A percentile compares a stretch with the other conserved stretches of the same genome.
Evolutionary conservation across 2,113 vertebrate species (phyloP).

Genomic region (Caracal caracal): DNA sequence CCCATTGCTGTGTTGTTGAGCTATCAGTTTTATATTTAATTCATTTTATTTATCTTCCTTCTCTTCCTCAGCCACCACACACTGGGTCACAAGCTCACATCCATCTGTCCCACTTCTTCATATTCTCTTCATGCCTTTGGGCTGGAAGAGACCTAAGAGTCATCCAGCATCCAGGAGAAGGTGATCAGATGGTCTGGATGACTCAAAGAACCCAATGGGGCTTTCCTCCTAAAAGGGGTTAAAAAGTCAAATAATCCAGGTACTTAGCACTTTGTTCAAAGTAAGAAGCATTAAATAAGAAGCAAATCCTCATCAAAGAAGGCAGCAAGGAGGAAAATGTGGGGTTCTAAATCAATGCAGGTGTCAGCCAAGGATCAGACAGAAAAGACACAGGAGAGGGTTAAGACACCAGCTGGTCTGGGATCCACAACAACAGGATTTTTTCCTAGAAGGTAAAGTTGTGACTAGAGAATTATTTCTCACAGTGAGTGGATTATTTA

Average conservation of each 20-base stretch:
- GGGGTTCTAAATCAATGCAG: neutral
- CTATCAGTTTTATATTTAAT: neutral
- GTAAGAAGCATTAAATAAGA: neutral
- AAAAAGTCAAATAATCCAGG: neutral
- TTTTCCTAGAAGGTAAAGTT: neutral
- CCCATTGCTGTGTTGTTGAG: neutral
- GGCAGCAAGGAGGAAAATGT: neutral
- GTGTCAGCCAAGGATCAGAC: neutral
- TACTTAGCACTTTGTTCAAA: neutral
- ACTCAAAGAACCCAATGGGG: neutral
- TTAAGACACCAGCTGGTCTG: neutral
- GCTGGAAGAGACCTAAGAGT: neutral
- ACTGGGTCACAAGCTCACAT: neutral
- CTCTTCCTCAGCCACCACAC: neutral
- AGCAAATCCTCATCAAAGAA: neutral
- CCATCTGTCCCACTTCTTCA: neutral
- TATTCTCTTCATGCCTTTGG: neutral
- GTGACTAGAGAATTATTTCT: neutral
- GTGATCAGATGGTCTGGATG: neutral
- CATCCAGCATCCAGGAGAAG: neutral
- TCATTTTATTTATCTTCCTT: neutral
- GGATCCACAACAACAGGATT: neutral
- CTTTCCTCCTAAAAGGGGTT: neutral
- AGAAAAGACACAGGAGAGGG: neutral
- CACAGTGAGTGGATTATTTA: neutral